These are phyloP conservation scores for Cheilosia grossa DNA, from an alignment of 2,888 invertebrate genomes.

Conservation along the genomic window DNA sequence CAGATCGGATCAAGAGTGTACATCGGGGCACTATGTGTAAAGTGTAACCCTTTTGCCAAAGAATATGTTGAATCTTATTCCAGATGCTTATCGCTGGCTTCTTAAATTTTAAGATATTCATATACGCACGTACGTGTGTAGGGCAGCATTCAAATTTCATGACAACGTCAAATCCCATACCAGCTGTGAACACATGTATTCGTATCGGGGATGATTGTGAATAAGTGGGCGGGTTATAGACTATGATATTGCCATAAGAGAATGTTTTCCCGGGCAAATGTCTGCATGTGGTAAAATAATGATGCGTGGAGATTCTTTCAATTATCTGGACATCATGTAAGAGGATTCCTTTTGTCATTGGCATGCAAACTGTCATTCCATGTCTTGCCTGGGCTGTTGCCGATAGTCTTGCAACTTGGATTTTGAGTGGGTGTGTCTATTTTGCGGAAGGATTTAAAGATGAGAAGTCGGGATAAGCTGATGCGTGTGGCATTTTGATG, in stretches of 20 bases:
- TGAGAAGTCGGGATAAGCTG: slow-evolving; percentile 35
- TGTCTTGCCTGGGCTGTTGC: background rate
- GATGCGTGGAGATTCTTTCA: slow-evolving; percentile 54
- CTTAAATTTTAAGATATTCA: slow-evolving; percentile 65
- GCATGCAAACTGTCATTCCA: slow-evolving; percentile 16
- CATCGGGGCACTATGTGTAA: background rate
- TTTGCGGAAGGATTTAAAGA: slow-evolving; percentile 27
- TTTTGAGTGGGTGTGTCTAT: background rate
- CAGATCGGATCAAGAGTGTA: background rate
- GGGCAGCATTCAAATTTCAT: slow-evolving; percentile 33
- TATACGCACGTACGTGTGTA: slow-evolving; percentile 40
- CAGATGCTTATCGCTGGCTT: slow-evolving; percentile 52
- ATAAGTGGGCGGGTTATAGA: slow-evolving; percentile 4
- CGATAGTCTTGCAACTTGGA: slow-evolving; percentile 19
- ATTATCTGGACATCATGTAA: slow-evolving; percentile 50
- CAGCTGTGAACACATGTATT: slow-evolving; percentile 19
- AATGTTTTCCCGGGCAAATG: slow-evolving; percentile 30
- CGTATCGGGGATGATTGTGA: background rate
- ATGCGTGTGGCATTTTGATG: slow-evolving; percentile 47
- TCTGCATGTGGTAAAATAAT: slow-evolving; percentile 32
- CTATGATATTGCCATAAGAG: slow-evolving; percentile 22
- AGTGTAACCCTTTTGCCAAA: slow-evolving; percentile 26
- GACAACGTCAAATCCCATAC: slow-evolving; percentile 45
- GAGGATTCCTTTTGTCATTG: slow-evolving; percentile 34
- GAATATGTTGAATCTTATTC: slow-evolving; percentile 42